These are phyloP conservation scores for Nibea albiflora DNA, from an alignment of 2,113 vertebrate genomes.

Conservation along the genomic window DNA sequence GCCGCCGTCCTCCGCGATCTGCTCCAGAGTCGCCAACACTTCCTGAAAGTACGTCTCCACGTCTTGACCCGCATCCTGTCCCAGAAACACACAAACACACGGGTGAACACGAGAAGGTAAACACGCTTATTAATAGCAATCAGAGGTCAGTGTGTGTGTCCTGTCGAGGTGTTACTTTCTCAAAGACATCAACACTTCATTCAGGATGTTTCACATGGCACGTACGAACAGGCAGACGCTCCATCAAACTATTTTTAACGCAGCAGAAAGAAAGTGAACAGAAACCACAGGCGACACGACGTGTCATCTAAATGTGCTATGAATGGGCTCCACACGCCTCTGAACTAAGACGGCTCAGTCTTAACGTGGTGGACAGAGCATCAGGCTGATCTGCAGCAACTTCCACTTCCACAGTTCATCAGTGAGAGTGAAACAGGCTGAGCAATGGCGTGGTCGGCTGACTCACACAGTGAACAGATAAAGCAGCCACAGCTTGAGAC, in stretches of 20 bases:
- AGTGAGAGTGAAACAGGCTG: not conserved
- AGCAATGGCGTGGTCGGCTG: not conserved
- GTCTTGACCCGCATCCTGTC: slow-evolving; percentile 82
- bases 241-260: slow-evolving; percentile 9
- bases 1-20: slow-evolving; percentile 64
- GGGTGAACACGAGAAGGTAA: slow-evolving; percentile 53
- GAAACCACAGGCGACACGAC: too few relatives aligned
- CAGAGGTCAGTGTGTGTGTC: slow-evolving; percentile 48
- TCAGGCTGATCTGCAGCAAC: too few relatives aligned
- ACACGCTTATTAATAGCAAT: slow-evolving; percentile 68
- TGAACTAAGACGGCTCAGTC: too few relatives aligned
- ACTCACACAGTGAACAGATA: not conserved
- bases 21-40: slow-evolving; percentile 85
- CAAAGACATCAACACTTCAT: slow-evolving; percentile 32
- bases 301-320: too few relatives aligned
- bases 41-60: slow-evolving; percentile 88
- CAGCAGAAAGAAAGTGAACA: too few relatives aligned
- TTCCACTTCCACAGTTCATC: too few relatives aligned
- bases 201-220: slow-evolving; percentile 42
- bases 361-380: too few relatives aligned
- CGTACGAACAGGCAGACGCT: not conserved
- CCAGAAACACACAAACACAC: slow-evolving; percentile 50
- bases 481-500: not conserved
- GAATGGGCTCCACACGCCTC: too few relatives aligned
- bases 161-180: slow-evolving; percentile 64